Evolutionary conservation across 2,113 vertebrate genomes (phyloP).

Genomic region (Colius striatus): DNA sequence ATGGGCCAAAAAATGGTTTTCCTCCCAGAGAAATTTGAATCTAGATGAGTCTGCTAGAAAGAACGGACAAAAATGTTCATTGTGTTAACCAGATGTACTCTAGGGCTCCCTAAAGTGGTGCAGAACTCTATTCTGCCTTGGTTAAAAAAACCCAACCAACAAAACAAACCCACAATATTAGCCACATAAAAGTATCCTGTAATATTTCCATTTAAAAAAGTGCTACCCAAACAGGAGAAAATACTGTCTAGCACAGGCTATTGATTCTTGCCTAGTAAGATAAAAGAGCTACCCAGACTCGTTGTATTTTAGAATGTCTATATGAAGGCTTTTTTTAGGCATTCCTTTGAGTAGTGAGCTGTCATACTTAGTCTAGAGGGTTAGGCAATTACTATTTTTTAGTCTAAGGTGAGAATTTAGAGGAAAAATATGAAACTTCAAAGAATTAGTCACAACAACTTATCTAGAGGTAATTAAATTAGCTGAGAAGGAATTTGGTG

Average conservation of each 20-base stretch:
- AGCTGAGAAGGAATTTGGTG: background rate
- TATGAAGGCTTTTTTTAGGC: constrained; percentile 31
- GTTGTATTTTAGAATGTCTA: constrained; percentile 8
- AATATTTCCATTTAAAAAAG: background rate
- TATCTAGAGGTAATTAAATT: background rate
- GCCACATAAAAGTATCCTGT: background rate
- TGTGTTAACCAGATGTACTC: background rate
- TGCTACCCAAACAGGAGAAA: background rate
- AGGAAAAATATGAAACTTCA: background rate
- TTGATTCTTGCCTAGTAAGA: background rate
- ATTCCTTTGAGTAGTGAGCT: background rate
- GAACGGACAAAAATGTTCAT: background rate
- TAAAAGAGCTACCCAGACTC: background rate
- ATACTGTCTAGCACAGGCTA: background rate
- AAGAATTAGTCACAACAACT: background rate
- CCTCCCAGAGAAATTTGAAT: background rate
- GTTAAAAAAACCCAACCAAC: background rate
- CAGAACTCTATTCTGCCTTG: background rate
- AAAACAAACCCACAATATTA: background rate
- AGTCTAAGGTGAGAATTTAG: background rate
- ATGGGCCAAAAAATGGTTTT: background rate
- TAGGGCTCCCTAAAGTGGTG: background rate
- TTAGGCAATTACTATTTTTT: background rate
- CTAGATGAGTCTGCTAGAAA: background rate
- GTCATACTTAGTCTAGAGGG: background rate